Percentiles rank a stretch among this genome's conserved stretches.
These are phyloP conservation scores for Dynastes hyllus DNA, from an alignment of 2,888 invertebrate genomes.

Conservation along the genomic window DNA sequence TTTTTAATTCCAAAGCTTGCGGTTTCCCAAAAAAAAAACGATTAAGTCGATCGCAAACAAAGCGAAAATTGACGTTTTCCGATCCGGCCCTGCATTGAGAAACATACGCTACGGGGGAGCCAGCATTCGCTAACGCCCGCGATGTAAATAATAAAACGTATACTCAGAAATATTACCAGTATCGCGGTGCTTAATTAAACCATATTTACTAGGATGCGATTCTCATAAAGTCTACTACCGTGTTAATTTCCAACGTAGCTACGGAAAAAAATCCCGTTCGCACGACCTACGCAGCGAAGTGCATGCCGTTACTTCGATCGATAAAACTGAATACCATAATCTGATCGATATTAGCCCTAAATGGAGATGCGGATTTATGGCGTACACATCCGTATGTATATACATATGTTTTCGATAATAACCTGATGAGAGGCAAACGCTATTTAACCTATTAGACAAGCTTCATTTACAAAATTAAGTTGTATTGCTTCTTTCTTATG, in stretches of 20 bases:
- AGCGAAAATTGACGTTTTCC: not conserved
- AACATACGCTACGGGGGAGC: slow-evolving; percentile 8
- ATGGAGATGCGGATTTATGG: slow-evolving; percentile 11
- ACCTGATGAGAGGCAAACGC: not conserved
- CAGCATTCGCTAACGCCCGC: not conserved
- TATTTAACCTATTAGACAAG: not conserved
- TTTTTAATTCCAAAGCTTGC: too few species aligned
- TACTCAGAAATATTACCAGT: slow-evolving; percentile 10
- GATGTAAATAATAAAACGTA: slow-evolving; percentile 17
- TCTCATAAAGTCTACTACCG: slow-evolving; percentile 39
- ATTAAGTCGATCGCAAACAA: not conserved
- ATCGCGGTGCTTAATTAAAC: slow-evolving; percentile 36
- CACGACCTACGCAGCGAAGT: slow-evolving; percentile 18
- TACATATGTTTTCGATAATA: not conserved
- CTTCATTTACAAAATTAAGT: too few species aligned
- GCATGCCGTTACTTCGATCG: slow-evolving; percentile 4
- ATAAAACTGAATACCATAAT: slow-evolving; percentile 17
- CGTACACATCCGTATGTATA: not conserved
- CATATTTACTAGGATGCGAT: slow-evolving; percentile 17
- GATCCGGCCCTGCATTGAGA: not conserved
- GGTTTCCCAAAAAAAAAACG: too few species aligned
- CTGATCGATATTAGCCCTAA: slow-evolving; percentile 18
- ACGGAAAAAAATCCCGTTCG: slow-evolving; percentile 16
- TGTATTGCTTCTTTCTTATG: too few species aligned
- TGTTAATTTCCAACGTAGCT: slow-evolving; percentile 40